Base-by-base conservation (phyloP, 2,113 vertebrate species). In the Phodopus roborovskii region DNA sequence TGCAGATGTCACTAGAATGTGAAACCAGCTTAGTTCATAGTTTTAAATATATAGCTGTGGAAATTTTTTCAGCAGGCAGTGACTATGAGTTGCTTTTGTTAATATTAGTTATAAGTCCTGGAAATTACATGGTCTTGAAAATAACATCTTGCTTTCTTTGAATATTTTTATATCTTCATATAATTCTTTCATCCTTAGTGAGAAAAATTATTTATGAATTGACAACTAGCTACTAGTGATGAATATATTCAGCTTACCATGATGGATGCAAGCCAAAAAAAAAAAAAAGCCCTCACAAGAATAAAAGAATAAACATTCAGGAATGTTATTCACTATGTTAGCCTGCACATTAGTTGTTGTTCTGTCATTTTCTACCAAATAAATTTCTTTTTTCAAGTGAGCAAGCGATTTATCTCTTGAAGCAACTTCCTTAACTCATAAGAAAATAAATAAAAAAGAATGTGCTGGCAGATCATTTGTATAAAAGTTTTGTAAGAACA, bases 401-500 rank as follows among this genome's bases (percentile, higher is more conserved):
- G n/a, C 16, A 45, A 77, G 30, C 50, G 89, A 79, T 77, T 88
- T 48, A 89, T 91, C 30, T 68, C 26, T 73, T 48, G 60, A 58
- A 74, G 77, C 48, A 88, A 24, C 10, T 71, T 96, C 20, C 30
- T 89, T n/a, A 93, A 71, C 36, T 84, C 2, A 5, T 71, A 92
- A 90, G 28, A 64, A 94, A 90, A 88, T 24, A 91, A 94, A 92
- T 33, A 81, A 74, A 91, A 62, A 70, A 85, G 28, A 16, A 45
- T 11, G n/a, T 2, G 68, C 8, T 28, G 66, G 28, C 36, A 20
- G 19, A 75, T 26, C 53, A 19, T 66, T 85, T 66, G n/a, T 58
- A 79, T 7, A 79, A n/a, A 88, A 8, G 36, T 33, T 62, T 66
- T 28, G 33, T 22, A 75, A 24, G 2, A 91, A 24, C 6, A 70